Evolutionary conservation across 2,888 invertebrate genomes (phyloP).

Genomic region (Notocelia uddmanniana): DNA sequence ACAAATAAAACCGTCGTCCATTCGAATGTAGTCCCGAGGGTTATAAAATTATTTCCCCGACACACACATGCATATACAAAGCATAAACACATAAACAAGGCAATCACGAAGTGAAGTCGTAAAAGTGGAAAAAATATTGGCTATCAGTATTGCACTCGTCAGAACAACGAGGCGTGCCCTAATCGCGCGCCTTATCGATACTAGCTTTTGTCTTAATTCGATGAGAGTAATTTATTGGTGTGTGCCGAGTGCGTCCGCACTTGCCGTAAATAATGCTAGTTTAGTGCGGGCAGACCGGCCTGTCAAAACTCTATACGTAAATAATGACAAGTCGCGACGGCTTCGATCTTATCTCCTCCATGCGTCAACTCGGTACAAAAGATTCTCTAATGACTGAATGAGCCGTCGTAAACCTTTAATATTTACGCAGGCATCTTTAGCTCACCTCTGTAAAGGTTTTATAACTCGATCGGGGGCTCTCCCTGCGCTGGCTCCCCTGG

Average conservation of each 20-base stretch:
- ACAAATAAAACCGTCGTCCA: slow-evolving; percentile 40
- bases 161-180: slow-evolving; percentile 75
- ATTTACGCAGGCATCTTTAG: slow-evolving; percentile 82
- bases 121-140: slow-evolving; percentile 75
- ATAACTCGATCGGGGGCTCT: slow-evolving; percentile 70
- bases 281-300: slow-evolving; percentile 69
- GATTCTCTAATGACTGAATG: slow-evolving; percentile 82
- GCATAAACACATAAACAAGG: slow-evolving; percentile 52
- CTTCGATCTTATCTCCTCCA: slow-evolving; percentile 75
- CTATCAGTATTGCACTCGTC: slow-evolving; percentile 73
- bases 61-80: slow-evolving; percentile 40
- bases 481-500: slow-evolving; percentile 70
- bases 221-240: slow-evolving; percentile 75
- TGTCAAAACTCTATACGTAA: slow-evolving; percentile 83
- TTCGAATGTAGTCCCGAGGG: slow-evolving; percentile 24
- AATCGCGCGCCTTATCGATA: slow-evolving; percentile 75
- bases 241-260: slow-evolving; percentile 61
- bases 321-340: slow-evolving; percentile 74
- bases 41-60: slow-evolving; percentile 32
- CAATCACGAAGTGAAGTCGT: slow-evolving; percentile 71
- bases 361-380: slow-evolving; percentile 78
- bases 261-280: slow-evolving; percentile 81
- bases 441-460: slow-evolving; percentile 80
- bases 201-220: slow-evolving; percentile 83
- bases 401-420: slow-evolving; percentile 81